Conservation (phyloP, 2,113 vertebrate genomes). For the Poeciliopsis turrubarensis region DNA sequence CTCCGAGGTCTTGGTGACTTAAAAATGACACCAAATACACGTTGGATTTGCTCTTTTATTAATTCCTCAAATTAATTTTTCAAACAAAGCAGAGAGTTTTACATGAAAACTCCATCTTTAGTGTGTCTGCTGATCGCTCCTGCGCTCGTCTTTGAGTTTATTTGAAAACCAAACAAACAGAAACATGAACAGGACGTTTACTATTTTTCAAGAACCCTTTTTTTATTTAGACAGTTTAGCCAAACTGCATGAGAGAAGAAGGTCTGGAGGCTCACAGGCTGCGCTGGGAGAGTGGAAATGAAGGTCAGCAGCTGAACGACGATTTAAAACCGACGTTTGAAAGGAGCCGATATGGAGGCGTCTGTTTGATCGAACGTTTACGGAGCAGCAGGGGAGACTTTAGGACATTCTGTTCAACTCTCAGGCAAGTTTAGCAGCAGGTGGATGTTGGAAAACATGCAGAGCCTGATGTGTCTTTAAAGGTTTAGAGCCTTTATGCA, state of each 20-base stretch:
- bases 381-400: not conserved
- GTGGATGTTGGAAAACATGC: not conserved
- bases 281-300: constrained; percentile 6
- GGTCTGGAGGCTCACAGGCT: constrained; percentile 19
- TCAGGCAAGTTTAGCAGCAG: not conserved
- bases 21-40: not conserved
- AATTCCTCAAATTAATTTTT: not conserved
- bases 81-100: not conserved
- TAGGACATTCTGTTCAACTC: constrained; percentile 2
- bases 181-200: not conserved
- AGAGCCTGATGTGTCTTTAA: not conserved
- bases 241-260: constrained; percentile 19
- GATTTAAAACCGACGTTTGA: not conserved
- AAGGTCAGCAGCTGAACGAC: constrained; percentile 32
- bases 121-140: not conserved
- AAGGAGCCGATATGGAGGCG: constrained; percentile 1
- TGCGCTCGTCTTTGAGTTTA: not conserved
- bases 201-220: constrained; percentile 9
- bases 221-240: constrained; percentile 23
- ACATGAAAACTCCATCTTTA: not conserved
- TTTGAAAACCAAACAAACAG: not conserved
- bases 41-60: not conserved
- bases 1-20: too few relatives aligned
- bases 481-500: not conserved
- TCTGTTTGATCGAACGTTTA: constrained; percentile 5